Percentiles rank a stretch among this genome's conserved stretches.
These are phyloP conservation scores for Heliconius cydno DNA, from an alignment of 2,888 invertebrate genomes.

Conservation along the genomic window DNA sequence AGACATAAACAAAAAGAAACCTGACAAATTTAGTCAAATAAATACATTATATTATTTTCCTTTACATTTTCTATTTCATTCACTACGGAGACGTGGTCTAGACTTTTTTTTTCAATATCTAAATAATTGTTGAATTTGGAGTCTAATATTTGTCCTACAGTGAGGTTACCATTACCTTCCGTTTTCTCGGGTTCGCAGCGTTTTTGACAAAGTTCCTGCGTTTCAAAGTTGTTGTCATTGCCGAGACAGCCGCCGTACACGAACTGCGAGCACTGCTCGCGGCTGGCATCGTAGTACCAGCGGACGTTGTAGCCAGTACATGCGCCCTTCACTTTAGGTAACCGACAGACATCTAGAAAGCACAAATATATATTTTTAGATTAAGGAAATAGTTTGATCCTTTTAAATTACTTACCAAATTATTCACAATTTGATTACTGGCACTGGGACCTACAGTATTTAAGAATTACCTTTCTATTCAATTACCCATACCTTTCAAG, in stretches of 20 bases:
- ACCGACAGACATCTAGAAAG: conserved; percentile 86
- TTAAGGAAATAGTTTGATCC: background rate
- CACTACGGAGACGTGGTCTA: background rate
- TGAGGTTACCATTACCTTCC: conserved; percentile 72
- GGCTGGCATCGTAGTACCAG: conserved; percentile 92
- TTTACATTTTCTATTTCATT: background rate
- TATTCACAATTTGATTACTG: background rate
- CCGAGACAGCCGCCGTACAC: conserved; percentile 96
- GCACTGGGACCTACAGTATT: background rate
- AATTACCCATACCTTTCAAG: too few relatives aligned
- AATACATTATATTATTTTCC: background rate
- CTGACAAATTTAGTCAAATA: background rate
- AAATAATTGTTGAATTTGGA: background rate
- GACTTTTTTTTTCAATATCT: background rate
- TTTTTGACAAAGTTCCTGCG: conserved; percentile 88
- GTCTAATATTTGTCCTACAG: background rate
- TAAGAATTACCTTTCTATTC: too few relatives aligned
- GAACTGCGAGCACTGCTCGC: conserved; percentile 92
- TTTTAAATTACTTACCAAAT: background rate
- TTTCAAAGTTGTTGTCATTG: conserved; percentile 94
- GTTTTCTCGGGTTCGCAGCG: conserved; percentile 85
- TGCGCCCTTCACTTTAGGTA: conserved; percentile 92
- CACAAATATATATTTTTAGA: background rate
- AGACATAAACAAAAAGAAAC: background rate
- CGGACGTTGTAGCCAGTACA: conserved; percentile 90